Percentiles rank a stretch among this genome's conserved stretches.
Evolutionary conservation across 2,113 vertebrate genomes (phyloP).

Genomic region (Albula goreensis): DNA sequence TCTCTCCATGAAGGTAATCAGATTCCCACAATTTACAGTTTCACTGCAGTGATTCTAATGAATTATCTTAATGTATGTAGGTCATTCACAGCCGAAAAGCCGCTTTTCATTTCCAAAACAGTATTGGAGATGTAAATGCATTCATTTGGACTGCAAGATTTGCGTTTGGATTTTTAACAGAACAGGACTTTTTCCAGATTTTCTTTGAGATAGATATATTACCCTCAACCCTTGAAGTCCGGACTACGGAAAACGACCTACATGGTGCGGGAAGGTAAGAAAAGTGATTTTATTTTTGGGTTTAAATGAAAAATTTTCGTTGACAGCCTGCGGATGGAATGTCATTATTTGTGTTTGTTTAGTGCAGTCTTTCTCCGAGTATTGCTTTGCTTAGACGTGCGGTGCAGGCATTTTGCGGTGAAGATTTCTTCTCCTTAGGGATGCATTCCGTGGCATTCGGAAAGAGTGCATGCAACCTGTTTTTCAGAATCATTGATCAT

Average conservation of each 20-base stretch:
- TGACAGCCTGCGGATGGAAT: not conserved
- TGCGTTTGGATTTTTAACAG: conserved; percentile 47
- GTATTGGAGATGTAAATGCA: conserved; percentile 52
- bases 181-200: conserved; percentile 38
- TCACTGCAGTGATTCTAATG: conserved; percentile 66
- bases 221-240: conserved; percentile 39
- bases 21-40: conserved; percentile 57
- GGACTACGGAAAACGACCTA: conserved; percentile 33
- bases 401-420: conserved; percentile 31
- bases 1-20: conserved; percentile 61
- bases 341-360: not conserved
- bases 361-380: conserved; percentile 16
- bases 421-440: conserved; percentile 26
- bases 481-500: conserved; percentile 1
- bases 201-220: conserved; percentile 41
- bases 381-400: conserved; percentile 23
- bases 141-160: conserved; percentile 63
- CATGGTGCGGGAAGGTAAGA: conserved; percentile 47
- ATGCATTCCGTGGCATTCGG: conserved; percentile 13
- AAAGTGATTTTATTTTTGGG: conserved; percentile 6
- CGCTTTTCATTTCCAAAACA: conserved; percentile 33
- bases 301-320: conserved; percentile 10
- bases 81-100: conserved; percentile 51
- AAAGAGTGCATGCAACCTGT: conserved; percentile 30
- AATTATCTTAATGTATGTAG: conserved; percentile 61